Base-by-base conservation (phyloP, 1,140 invertebrate genomes). In the Paraescarpia echinospica region DNA sequence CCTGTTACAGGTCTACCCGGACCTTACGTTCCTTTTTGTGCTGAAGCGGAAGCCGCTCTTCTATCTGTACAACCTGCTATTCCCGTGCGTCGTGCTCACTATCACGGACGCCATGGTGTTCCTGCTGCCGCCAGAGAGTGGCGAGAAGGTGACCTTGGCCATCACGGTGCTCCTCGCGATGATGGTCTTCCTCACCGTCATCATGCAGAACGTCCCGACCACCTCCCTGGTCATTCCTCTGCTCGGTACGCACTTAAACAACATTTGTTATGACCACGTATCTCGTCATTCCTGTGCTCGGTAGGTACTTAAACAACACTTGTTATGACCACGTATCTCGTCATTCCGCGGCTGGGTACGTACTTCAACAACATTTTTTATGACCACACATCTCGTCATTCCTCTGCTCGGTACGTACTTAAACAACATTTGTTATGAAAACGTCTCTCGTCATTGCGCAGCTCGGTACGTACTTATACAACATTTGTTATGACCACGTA, bases 131-230 rank as follows among this genome's bases (percentile, higher is more conserved):
- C 99, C 99, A 93, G 99, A 99, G 96, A 99, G 99, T 92, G 99
- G 99, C 95, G 99, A 99, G 97, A 99, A 99, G 96, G 97, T 99
- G 94, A 99, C 99, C 94, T 97, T 99, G 96, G 99, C 98, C 93
- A 98, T 99, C 96, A 99, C 96, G n/a, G 95, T 96, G 0, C 94
- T 96, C 4, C 94, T 96, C 34, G 96, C 96, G 2, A 95, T 96
- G 91, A 96, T 96, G 93, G 96, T 96, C 12, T 96, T 96, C 94
- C 94, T 96, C 89, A 92, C 96, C 48, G 97, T 99, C 96, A 98
- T 99, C 96, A 98, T 98, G 95, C 98, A 99, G 97, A 98, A 98
- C 96, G 97, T 99, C 97, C 98, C 98, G 96, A 98, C 98, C 97
- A 98, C 98, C 96, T 98, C 98, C 97, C 98, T 98, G 96, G 98